phyloP scores from a whole-genome alignment of 35 echinoderm and acorn worm genomes.

The Amphiura filiformis region DNA sequence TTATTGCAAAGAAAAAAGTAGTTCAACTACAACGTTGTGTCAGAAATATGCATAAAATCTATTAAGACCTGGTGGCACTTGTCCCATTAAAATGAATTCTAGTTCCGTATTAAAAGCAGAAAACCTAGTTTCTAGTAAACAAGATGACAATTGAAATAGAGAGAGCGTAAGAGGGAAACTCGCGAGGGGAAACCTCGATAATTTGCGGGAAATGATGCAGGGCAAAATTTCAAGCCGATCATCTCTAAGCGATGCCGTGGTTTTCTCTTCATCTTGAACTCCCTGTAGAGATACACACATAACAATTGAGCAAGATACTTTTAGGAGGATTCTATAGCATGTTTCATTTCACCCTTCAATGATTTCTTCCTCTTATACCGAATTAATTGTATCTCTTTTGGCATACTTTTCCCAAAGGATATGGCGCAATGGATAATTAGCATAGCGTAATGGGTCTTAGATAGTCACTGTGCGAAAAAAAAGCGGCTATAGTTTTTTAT shows the following conservation, averaged over 20 bases:
- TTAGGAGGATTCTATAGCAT: background rate
- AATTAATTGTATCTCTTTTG: constrained; percentile 9
- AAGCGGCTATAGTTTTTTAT: background rate
- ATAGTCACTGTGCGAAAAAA: background rate
- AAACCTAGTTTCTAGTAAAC: too few species aligned
- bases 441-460: background rate
- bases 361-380: background rate
- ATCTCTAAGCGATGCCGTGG: background rate
- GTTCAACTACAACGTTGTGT: too few species aligned
- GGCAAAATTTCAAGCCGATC: too few species aligned
- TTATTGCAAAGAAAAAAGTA: too few species aligned
- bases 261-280: background rate
- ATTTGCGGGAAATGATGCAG: too few species aligned
- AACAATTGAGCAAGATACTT: background rate
- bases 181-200: too few species aligned
- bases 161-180: too few species aligned
- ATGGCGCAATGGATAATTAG: background rate
- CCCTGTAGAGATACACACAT: background rate
- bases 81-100: too few species aligned
- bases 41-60: too few species aligned
- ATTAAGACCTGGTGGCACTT: too few species aligned
- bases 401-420: background rate
- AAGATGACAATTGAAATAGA: too few species aligned
- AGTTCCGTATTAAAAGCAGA: too few species aligned
- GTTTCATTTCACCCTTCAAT: background rate